phyloP scores from a whole-genome alignment of 1,140 invertebrate genomes.

The Papilio helenus region DNA sequence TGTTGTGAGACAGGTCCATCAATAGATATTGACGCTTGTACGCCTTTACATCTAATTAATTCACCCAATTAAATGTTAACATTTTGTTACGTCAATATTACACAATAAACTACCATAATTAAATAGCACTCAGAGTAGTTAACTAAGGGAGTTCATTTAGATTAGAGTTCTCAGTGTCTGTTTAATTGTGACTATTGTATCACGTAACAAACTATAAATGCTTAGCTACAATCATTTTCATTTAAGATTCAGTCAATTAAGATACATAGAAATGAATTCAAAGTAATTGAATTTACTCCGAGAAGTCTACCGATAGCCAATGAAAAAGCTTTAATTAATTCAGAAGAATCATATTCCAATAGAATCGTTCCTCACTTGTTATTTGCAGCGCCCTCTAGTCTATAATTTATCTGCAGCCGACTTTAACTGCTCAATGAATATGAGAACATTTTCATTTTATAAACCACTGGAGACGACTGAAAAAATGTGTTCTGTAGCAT shows the following conservation, averaged over 20 bases:
- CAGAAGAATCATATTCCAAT: not conserved
- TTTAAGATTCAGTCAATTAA: not conserved
- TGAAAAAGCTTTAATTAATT: conserved; percentile 10
- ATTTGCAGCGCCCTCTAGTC: not conserved
- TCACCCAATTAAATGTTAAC: not conserved
- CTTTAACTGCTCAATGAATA: not conserved
- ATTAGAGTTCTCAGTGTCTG: too few relatives aligned
- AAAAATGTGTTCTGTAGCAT: not conserved
- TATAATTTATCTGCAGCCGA: not conserved
- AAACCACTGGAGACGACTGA: not conserved
- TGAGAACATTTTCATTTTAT: not conserved
- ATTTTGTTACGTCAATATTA: not conserved
- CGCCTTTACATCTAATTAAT: not conserved
- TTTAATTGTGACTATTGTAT: too few relatives aligned
- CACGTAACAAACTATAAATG: too few relatives aligned
- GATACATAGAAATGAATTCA: not conserved
- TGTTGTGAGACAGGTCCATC: not conserved
- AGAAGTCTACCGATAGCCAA: not conserved
- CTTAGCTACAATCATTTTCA: not conserved
- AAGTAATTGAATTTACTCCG: not conserved
- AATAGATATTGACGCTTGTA: not conserved
- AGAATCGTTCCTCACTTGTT: not conserved
- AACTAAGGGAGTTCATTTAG: too few relatives aligned
- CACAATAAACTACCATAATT: not conserved
- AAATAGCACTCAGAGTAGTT: not conserved